Evolutionary conservation across 2,888 invertebrate genomes (phyloP).

Genomic region (Hyalella azteca): DNA sequence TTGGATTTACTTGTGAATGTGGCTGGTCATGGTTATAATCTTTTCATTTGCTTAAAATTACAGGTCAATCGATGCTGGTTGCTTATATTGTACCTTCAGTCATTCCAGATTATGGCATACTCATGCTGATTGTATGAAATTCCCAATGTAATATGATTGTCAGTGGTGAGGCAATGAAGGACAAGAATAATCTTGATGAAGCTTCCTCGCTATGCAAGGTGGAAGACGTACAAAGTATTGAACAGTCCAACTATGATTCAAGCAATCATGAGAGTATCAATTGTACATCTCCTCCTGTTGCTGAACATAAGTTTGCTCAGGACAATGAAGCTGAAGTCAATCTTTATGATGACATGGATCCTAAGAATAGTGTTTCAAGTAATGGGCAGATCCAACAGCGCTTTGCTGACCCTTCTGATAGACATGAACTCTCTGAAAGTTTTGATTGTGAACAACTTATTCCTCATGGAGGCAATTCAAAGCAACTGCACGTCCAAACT

Average conservation of each 20-base stretch:
- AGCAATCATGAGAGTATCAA: background rate
- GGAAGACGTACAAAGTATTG: background rate
- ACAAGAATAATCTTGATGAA: conserved; percentile 12
- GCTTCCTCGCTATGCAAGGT: conserved; percentile 8
- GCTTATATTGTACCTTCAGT: no score
- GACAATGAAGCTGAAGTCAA: background rate
- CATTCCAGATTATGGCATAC: no score
- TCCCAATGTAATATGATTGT: conserved; percentile 39
- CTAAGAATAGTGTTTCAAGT: background rate
- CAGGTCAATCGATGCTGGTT: no score
- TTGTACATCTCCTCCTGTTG: background rate
- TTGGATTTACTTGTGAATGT: no score
- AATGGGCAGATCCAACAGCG: background rate
- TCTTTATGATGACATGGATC: conserved; percentile 12
- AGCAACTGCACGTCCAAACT: background rate
- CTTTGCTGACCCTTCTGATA: background rate
- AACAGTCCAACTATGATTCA: background rate
- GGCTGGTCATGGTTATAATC: no score
- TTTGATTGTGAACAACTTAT: background rate
- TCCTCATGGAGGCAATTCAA: background rate
- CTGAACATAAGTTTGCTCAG: background rate
- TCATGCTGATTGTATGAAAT: no score
- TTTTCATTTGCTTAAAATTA: no score
- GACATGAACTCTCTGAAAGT: background rate
- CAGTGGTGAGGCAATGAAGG: conserved; percentile 28